Base-by-base conservation (phyloP, 2,797 vertebrate genomes). In the Pangasius macronema region DNA sequence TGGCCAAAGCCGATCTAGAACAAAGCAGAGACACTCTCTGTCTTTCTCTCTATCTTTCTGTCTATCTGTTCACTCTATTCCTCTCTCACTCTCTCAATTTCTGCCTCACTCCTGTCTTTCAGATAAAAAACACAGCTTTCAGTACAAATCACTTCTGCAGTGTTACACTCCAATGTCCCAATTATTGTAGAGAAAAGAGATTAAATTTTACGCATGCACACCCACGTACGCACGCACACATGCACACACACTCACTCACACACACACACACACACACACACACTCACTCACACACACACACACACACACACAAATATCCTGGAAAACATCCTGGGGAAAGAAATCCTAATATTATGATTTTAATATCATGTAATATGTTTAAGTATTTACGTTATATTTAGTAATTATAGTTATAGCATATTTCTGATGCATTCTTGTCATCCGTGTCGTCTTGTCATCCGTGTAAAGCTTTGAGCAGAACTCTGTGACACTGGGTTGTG, bases 231-330 rank as follows among this genome's bases (percentile, higher is more conserved):
- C 70, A 73, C 22, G 5, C 70, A 75, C 42, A 27, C 72, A 75
- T 42, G 11, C 39, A 84, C 49, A 55, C 46, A 36, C 46, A 33
- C 82, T 55, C 46, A 53, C 82, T 55, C 61, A 51, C 27, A 51
- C 51, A 51, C 90, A 91, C 93, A 94, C 36, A 1, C 49, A 94
- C 92, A 27, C 53, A 27, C 79, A 27, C 61, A 30, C 22, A 67
- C 92, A 93, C 92, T 94, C 93, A 3, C 57, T 24, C 22, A 95
- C 93, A 87, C 93, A 92, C 90, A 91, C 93, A 94, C 92, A 18
- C 53, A 55, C 16, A 95, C 93, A 87, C 93, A 92, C 90, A 92
- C 93, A 94, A 14, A 27, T 65, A 95, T 92, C 90, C 94, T 94
- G 94, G 90, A 93, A 94, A 68, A 91, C 92, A 91, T 36, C 16